Evolutionary conservation across 1,140 invertebrate genomes (phyloP).

Genomic region (Heliothis virescens): DNA sequence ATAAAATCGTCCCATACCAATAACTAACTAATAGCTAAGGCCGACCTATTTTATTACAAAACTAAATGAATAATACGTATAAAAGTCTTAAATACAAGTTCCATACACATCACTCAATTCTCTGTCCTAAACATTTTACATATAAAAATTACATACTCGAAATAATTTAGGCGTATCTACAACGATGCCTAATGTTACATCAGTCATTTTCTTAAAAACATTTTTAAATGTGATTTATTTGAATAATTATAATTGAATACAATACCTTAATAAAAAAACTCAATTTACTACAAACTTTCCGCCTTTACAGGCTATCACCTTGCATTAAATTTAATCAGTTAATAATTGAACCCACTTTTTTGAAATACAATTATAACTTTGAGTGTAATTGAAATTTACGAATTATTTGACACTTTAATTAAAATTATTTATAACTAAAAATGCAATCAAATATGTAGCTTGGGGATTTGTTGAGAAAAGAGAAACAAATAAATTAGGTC

Average conservation of each 20-base stretch:
- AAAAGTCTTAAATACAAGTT: constrained; percentile 46
- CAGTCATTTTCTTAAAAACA: constrained; percentile 82
- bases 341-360: constrained; percentile 39
- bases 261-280: constrained; percentile 13
- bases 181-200: constrained; percentile 79
- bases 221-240: constrained; percentile 58
- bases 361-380: constrained; percentile 21
- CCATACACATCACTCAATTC: constrained; percentile 38
- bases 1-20: constrained; percentile 25
- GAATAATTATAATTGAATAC: constrained; percentile 39
- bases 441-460: constrained; percentile 11
- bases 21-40: constrained; percentile 41
- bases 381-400: background rate
- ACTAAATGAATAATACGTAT: constrained; percentile 46
- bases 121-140: constrained; percentile 52
- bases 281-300: constrained; percentile 15
- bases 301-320: constrained; percentile 29
- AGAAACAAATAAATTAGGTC: background rate
- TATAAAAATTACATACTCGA: constrained; percentile 77
- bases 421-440: background rate
- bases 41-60: constrained; percentile 41
- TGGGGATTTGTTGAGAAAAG: background rate
- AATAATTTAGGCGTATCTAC: constrained; percentile 78
- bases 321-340: constrained; percentile 34
- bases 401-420: constrained; percentile 32